Evolutionary conservation across 2,888 invertebrate genomes (phyloP).

Genomic region (Heliconius hortense): DNA sequence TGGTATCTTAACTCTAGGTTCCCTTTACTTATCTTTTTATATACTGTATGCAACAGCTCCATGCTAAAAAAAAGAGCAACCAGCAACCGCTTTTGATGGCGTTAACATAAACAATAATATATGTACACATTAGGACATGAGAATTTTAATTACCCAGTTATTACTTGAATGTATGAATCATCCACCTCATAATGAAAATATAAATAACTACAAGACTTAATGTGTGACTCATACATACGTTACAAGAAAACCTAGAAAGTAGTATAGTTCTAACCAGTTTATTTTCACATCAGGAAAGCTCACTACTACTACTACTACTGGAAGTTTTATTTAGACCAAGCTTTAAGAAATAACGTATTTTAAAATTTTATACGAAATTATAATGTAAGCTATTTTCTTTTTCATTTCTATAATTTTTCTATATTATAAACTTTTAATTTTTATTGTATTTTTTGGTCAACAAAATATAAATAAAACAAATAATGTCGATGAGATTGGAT

Average conservation of each 20-base stretch:
- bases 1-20: no score
- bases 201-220: background rate
- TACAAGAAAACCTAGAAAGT: constrained; percentile 17
- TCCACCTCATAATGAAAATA: background rate
- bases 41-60: no score
- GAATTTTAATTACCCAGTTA: constrained; percentile 9
- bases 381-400: background rate
- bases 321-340: background rate
- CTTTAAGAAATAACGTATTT: background rate
- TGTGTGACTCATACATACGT: constrained; percentile 1
- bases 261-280: background rate
- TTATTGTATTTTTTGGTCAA: no score
- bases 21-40: background rate
- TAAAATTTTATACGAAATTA: background rate
- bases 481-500: no score
- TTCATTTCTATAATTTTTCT: no score
- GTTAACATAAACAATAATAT: constrained; percentile 7
- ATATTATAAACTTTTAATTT: no score
- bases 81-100: background rate
- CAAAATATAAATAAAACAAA: no score
- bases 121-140: background rate
- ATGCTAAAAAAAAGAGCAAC: background rate
- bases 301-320: background rate
- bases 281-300: constrained; percentile 23
- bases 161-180: constrained; percentile 13